Percentiles rank a stretch among this genome's conserved stretches.
Evolutionary conservation across 2,113 vertebrate genomes (phyloP).

Genomic region (Sminthopsis crassicaudata): DNA sequence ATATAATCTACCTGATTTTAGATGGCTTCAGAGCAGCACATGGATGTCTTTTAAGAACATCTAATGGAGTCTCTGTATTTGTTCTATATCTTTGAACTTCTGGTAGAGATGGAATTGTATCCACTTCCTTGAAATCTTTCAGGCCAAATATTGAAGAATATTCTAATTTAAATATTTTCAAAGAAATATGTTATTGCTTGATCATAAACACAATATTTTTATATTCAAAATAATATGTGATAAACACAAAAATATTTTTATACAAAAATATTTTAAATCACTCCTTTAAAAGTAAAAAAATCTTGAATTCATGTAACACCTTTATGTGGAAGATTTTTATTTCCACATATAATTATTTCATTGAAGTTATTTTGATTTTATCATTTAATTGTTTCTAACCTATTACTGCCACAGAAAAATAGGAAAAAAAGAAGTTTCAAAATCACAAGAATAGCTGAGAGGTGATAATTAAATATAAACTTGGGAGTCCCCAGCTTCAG

Average conservation of each 20-base stretch:
- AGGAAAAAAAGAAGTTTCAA: no score
- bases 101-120: background rate
- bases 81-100: background rate
- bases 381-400: background rate
- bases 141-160: background rate
- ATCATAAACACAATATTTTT: background rate
- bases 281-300: background rate
- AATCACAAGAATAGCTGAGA: background rate
- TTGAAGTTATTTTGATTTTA: background rate
- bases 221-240: background rate
- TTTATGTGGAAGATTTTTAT: background rate
- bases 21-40: background rate
- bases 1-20: background rate
- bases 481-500: background rate
- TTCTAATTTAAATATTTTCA: background rate
- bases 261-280: background rate
- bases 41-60: background rate
- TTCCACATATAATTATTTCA: background rate
- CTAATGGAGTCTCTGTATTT: background rate
- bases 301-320: background rate
- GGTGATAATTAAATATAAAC: background rate
- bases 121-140: background rate
- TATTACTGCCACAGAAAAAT: background rate
- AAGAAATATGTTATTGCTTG: background rate
- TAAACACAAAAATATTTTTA: background rate